These are phyloP conservation scores for Pemphredon lugubris DNA, from an alignment of 2,888 invertebrate genomes.

Conservation along the genomic window DNA sequence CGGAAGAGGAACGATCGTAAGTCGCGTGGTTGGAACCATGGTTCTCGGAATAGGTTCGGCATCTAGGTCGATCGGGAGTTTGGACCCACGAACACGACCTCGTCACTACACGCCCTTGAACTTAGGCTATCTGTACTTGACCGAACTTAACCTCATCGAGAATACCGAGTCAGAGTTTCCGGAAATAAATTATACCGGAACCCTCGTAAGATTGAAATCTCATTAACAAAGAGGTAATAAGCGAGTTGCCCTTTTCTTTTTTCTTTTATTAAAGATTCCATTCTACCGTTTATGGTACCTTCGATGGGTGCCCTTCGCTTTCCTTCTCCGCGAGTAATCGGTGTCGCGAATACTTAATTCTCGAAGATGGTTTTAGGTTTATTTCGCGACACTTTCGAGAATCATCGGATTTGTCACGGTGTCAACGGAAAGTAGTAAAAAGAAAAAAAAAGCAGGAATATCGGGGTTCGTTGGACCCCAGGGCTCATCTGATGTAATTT, in stretches of 20 bases:
- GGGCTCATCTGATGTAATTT: slow-evolving; percentile 67
- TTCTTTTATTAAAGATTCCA: too few relatives aligned
- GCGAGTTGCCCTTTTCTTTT: too few relatives aligned
- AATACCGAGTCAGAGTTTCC: too few relatives aligned
- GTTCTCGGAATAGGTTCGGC: not conserved
- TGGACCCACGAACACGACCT: slow-evolving; percentile 9
- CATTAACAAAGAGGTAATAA: too few relatives aligned
- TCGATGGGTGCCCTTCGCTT: not conserved
- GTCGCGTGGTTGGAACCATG: not conserved
- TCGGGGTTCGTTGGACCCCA: slow-evolving; percentile 67
- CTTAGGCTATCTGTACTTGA: too few relatives aligned
- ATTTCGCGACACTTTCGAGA: slow-evolving; percentile 2
- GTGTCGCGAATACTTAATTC: too few relatives aligned
- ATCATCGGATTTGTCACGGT: slow-evolving; percentile 35
- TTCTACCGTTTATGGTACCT: not conserved
- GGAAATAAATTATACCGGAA: too few relatives aligned
- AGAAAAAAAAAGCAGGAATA: slow-evolving; percentile 44
- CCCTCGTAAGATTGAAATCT: too few relatives aligned
- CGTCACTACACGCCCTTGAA: slow-evolving; percentile 13
- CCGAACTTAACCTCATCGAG: too few relatives aligned
- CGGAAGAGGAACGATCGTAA: too few relatives aligned
- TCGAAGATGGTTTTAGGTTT: not conserved
- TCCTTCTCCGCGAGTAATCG: too few relatives aligned
- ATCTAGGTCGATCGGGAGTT: not conserved
- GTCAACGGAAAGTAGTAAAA: slow-evolving; percentile 59